Evolutionary conservation across 2,888 invertebrate genomes (phyloP), one percentile per base, ranked within the genome.

Genomic region (Pyrochroa serraticornis): DNA sequence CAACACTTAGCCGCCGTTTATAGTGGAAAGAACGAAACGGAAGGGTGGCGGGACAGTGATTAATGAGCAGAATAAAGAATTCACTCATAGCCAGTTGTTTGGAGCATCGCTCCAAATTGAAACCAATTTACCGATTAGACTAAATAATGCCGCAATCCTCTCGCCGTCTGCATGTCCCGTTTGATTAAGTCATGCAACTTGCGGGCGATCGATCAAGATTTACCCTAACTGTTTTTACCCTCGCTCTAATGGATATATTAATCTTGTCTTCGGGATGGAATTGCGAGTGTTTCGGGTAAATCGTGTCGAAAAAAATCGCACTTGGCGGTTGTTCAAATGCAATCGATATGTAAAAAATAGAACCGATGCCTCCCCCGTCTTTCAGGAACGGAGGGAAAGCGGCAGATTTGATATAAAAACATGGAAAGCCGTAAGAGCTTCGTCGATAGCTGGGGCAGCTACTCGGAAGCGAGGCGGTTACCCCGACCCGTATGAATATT

Each of bases 61-160:
- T 71, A 73, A 73, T 71, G 71, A 67, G 65, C 60, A 62, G 63
- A 68, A 68, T 66, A 67, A 70, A 67, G 70, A 68, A 68, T 68
- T 68, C 67, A 63, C 68, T 67, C 64, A 65, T 66, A 64, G 59
- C 58, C 56, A 55, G 55, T 63, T 61, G 56, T 63, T 60, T 56
- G 62, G 59, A 54, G 48, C 57, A 59, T 56, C 59, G 62, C 69
- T 66, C 60, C 64, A 63, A 66, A 66, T 64, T 62, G 63, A 65
- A 70, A 68, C 67, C 69, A 71, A 70, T 71, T 71, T 66, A 60
- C 61, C 63, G 66, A 65, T 70, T 70, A 69, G 62, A 63, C 58
- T 62, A 62, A 65, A 64, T 63, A 64, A 54, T 50, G 53, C 57
- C 58, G 43, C 47, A 47, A 7, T 35, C 44, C 49, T 54, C 51